Evolutionary conservation across 1,140 invertebrate species (phyloP), one percentile per base, ranked within the genome.

Genomic region (Monomorium pharaonis): DNA sequence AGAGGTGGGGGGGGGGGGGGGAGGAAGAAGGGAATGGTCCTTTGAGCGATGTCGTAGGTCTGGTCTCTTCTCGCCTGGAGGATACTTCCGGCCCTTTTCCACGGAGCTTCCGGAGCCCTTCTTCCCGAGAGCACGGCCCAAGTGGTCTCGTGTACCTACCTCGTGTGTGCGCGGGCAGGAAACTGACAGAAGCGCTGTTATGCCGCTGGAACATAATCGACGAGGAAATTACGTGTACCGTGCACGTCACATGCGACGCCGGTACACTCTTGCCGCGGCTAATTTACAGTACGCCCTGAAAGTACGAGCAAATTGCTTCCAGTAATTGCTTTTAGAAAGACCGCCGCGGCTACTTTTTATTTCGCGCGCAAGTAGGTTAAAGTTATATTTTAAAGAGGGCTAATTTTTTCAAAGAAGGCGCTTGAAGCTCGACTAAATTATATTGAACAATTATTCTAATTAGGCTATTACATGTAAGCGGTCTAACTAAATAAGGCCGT

Each of bases 121-220:
- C 78, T 83, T 58, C 67, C 5, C 37, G 51, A 58, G 51, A n/a
- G n/a, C n/a, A n/a, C 54, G 76, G 62, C 44, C 44, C 62, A 37
- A 72, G 27, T 83, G 27, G 51, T 47, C 56, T 54, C 18, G 67
- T 67, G 54, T 74, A 83, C 18, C 51, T 12, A 37, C 37, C 37
- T 3, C 7, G 37, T 37, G n/a, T 70, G 67, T 24, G 37, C 51
- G 33, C 37, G 12, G 30, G n/a, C 78, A 74, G 78, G 78, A 83
- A 83, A 83, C 78, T 70, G 78, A 83, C 78, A 83, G 78, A 74
- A 83, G 78, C 78, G 78, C n/a, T 83, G 78, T 83, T 83, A 83
- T 74, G 67, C 70, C 44, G 37, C 51, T 83, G 51, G 18, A 60
- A 83, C 37, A 83, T 74, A 83, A 83, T 83, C 67, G 78, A 83